Conservation (phyloP, 2,888 invertebrate species). For the Noctua fimbriata region DNA sequence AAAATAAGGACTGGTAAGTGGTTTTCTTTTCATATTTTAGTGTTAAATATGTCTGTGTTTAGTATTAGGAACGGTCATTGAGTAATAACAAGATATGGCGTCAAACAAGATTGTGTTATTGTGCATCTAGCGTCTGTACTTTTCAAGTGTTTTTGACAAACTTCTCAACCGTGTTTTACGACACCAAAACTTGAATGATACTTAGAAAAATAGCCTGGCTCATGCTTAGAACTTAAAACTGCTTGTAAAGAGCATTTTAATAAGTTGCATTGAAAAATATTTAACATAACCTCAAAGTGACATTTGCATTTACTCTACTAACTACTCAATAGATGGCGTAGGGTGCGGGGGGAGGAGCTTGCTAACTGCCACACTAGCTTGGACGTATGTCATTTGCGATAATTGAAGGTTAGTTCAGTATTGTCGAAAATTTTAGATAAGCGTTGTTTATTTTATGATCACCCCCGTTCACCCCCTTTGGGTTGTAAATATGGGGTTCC, state of each 20-base stretch:
- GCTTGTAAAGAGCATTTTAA: constrained; percentile 1
- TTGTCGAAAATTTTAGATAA: constrained; percentile 78
- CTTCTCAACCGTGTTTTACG: constrained; percentile 26
- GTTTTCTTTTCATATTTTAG: constrained; percentile 54
- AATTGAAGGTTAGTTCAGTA: constrained; percentile 76
- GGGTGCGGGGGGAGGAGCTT: constrained; percentile 74
- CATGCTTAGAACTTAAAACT: constrained; percentile 18
- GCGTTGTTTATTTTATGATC: constrained; percentile 77
- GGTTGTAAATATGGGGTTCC: constrained; percentile 70
- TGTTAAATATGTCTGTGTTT: constrained; percentile 6
- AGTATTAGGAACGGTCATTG: background rate
- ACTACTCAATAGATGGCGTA: constrained; percentile 77
- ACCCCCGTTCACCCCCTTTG: constrained; percentile 62
- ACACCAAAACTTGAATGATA: constrained; percentile 9
- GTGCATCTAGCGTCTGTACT: constrained; percentile 73
- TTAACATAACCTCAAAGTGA: constrained; percentile 80
- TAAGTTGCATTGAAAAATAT: constrained; percentile 38
- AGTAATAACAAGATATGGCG: constrained; percentile 20
- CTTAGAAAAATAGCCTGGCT: constrained; percentile 37
- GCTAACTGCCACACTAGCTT: constrained; percentile 70
- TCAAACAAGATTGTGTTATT: constrained; percentile 59
- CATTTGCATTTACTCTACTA: constrained; percentile 52
- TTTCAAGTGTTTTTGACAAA: constrained; percentile 53
- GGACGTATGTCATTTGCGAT: constrained; percentile 76
- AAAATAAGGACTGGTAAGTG: constrained; percentile 77